These are phyloP conservation scores for human DNA, from an alignment of 2,113 vertebrate genomes.

Conservation along the genomic window DNA sequence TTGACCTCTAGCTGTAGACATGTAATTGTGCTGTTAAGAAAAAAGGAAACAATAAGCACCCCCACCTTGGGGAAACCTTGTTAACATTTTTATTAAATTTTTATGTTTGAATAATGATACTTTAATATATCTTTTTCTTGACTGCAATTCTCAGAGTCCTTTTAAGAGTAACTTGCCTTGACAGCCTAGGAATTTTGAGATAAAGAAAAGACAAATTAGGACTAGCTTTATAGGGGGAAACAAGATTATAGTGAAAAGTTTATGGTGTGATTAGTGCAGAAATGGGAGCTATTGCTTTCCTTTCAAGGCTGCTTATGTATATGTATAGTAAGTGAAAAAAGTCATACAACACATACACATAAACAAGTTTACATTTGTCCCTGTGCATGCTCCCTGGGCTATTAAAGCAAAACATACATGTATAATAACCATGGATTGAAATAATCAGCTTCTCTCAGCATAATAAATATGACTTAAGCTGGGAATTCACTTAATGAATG, in stretches of 20 bases:
- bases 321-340: not conserved
- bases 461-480: not conserved
- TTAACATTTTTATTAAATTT: conserved; percentile 81
- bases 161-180: conserved; percentile 75
- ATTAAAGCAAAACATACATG: not conserved
- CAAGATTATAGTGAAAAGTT: conserved; percentile 39
- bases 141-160: conserved; percentile 71
- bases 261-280: not conserved
- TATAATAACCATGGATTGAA: not conserved
- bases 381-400: not conserved
- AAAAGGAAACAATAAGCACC: conserved; percentile 68
- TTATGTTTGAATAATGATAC: conserved; percentile 81
- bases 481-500: not conserved
- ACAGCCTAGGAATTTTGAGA: conserved; percentile 72
- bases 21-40: conserved; percentile 72
- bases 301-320: not conserved
- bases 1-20: conserved; percentile 66
- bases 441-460: not conserved
- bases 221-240: not conserved
- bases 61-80: conserved; percentile 73
- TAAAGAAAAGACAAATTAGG: conserved; percentile 75
- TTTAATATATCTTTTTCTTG: conserved; percentile 80
- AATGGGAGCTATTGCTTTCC: not conserved
- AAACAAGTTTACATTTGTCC: not conserved
- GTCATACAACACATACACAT: not conserved